Evolutionary conservation across 2,797 vertebrate genomes (phyloP).

Genomic region (Tapirus indicus): DNA sequence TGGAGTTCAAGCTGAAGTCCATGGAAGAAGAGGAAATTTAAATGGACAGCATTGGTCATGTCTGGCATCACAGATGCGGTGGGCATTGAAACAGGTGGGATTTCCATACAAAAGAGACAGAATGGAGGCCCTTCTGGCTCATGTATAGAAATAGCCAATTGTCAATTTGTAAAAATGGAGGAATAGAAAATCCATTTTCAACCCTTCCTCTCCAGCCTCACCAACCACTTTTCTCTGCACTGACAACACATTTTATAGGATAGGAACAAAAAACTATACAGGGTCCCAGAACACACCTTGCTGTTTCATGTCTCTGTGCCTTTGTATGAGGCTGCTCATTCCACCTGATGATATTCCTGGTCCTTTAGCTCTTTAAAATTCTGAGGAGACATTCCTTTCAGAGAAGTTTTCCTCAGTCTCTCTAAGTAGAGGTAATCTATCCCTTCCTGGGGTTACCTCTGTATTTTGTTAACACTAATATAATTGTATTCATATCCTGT

Average conservation of each 20-base stretch:
- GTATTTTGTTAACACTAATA: slow-evolving; percentile 1
- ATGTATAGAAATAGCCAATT: neutral
- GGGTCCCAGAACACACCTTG: neutral
- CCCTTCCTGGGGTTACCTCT: neutral
- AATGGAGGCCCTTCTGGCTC: neutral
- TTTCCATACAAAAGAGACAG: neutral
- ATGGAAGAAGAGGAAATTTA: neutral
- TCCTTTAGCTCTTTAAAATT: slow-evolving; percentile 6
- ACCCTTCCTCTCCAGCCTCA: neutral
- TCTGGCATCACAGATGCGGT: neutral
- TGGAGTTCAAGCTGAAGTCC: neutral
- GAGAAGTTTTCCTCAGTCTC: neutral
- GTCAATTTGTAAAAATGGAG: neutral
- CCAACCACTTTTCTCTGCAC: neutral
- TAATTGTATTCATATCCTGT: neutral
- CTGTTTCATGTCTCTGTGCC: neutral
- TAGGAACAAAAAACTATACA: neutral
- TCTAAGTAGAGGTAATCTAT: neutral
- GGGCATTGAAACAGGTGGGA: neutral
- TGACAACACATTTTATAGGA: neutral
- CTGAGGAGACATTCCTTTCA: neutral
- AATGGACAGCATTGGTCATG: neutral
- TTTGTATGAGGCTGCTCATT: neutral
- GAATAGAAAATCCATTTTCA: neutral
- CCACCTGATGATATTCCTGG: neutral